phyloP scores from a whole-genome alignment of 1,140 invertebrate species.

The Apis cerana region DNA sequence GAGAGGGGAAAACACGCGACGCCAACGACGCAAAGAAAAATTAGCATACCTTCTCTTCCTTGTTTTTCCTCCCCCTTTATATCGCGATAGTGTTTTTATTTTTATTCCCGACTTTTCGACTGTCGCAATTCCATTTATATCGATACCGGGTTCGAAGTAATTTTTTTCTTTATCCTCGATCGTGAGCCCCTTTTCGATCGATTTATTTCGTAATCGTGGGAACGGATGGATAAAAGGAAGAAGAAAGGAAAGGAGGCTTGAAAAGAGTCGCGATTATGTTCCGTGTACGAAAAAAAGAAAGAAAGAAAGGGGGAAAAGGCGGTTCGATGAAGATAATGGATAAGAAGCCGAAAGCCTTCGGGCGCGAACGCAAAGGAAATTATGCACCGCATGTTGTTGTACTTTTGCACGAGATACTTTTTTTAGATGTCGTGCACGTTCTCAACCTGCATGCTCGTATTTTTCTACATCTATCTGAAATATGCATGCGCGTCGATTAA shows the following conservation, averaged over 20 bases:
- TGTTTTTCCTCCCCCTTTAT: not conserved
- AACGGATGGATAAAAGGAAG: not conserved
- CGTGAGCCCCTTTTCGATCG: too few species aligned
- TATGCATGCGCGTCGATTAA: conserved; percentile 51
- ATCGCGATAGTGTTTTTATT: not conserved
- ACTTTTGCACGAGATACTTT: conserved; percentile 50
- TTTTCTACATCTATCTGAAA: conserved; percentile 51
- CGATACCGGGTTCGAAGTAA: not conserved
- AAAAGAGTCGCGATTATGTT: not conserved
- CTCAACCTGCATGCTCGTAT: conserved; percentile 48
- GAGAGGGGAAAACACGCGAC: conserved; percentile 17
- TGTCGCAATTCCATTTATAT: not conserved
- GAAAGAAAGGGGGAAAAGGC: too few species aligned
- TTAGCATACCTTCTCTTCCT: conserved; percentile 13
- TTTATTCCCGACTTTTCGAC: not conserved
- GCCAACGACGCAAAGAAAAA: not conserved
- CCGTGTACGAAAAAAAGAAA: too few species aligned
- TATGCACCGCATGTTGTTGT: conserved; percentile 63
- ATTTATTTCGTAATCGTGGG: not conserved
- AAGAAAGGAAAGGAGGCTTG: too few species aligned
- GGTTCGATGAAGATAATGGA: conserved; percentile 4
- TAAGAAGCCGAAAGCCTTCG: conserved; percentile 30
- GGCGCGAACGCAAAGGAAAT: conserved; percentile 48
- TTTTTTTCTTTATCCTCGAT: not conserved
- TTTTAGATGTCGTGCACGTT: conserved; percentile 34